phyloP scores from a whole-genome alignment of 2,797 vertebrate species.

The Lycodopsis pacificus region DNA sequence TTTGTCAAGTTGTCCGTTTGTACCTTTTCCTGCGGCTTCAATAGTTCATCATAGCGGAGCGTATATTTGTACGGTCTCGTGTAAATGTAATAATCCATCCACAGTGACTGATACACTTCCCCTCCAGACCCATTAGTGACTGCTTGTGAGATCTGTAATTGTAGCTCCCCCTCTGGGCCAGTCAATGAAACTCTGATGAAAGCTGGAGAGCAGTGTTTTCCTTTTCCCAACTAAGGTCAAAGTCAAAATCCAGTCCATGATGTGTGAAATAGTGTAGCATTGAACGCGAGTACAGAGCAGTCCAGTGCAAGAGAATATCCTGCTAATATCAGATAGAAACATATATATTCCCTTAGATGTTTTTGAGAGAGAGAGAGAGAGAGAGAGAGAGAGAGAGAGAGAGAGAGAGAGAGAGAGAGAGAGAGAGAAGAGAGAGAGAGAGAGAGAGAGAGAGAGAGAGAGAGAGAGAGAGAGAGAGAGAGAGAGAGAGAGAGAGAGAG shows the following conservation, averaged over 20 bases:
- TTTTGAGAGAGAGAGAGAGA: too few relatives aligned
- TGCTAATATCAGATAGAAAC: not conserved
- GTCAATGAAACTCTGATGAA: constrained; percentile 33
- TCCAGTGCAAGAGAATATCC: not conserved
- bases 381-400: too few relatives aligned
- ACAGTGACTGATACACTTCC: constrained; percentile 17
- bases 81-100: not conserved
- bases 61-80: not conserved
- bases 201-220: not conserved
- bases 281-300: not conserved
- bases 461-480: too few relatives aligned
- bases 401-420: too few relatives aligned
- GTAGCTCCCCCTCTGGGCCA: constrained; percentile 42
- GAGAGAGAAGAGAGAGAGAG: too few relatives aligned
- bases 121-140: constrained; percentile 1
- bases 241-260: not conserved
- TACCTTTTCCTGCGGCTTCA: not conserved
- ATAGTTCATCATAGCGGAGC: not conserved
- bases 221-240: not conserved
- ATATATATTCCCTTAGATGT: constrained; percentile 1
- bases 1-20: not conserved
- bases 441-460: too few relatives aligned
- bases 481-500: too few relatives aligned
- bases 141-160: constrained; percentile 34
- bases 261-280: not conserved